Base-by-base conservation (phyloP, 2,113 vertebrate species). In the Pseudorasbora parva region DNA sequence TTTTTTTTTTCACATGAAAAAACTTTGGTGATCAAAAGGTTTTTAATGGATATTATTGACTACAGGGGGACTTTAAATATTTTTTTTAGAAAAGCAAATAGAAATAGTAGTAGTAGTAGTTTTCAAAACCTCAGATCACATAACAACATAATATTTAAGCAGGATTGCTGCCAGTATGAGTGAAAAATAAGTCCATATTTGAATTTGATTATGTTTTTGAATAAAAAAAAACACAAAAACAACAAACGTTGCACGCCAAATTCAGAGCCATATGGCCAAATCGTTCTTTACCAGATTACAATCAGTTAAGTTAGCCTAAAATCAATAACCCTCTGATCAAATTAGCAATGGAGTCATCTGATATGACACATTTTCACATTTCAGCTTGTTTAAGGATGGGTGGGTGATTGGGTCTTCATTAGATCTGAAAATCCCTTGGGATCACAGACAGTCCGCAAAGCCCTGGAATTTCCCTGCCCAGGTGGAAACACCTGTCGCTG, bases 301-400 rank as follows among this genome's bases (percentile, higher is more conserved):
- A 72, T 47, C 12, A 8, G 57, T 45, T 82, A 30, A 15, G 1
- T 49, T 64, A 19, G n/a, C 41, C 15, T 82, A 83, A 57, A 69
- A 78, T 78, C 62, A 68, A 84, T 84, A 78, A 19, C 37, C 60
- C 69, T 86, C 23, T n/a, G 27, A 43, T 57, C 84, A 62, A 73
- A 54, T 86, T 17, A 56, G 60, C 59, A 33, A 57, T 51, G 62
- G 66, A 43, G 41, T 82, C 30, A 83, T 59, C 51, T 62, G 56
- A 86, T 83, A 45, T 66, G 66, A 78, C 64, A 66, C 66, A 79
- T 72, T 78, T 62, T 83, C 72, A 83, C 72, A 41, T 69, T 14
- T 8, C 19, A 62, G 25, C 30, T 77, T 76, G 79, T 72, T 30
- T 25, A 47, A 77, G 72, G 41, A 21, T 64, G 57, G 51, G 2